Percentiles rank a stretch among this genome's conserved stretches.
These are phyloP conservation scores for Pipistrellus pygmaeus DNA, from an alignment of 2,797 vertebrate genomes.

Conservation along the genomic window DNA sequence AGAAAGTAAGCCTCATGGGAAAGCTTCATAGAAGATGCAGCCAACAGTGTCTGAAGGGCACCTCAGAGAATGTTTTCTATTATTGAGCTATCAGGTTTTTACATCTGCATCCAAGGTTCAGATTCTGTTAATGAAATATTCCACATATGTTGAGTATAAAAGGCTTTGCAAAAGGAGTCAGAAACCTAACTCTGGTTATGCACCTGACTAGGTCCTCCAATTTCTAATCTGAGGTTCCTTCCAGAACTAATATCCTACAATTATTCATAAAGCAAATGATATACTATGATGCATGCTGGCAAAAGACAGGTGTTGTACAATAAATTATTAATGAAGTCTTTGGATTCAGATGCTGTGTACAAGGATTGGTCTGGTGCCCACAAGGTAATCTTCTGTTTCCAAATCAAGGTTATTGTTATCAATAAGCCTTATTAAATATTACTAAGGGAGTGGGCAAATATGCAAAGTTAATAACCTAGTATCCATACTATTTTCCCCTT, in stretches of 20 bases:
- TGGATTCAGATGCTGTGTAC: slow-evolving; percentile 43
- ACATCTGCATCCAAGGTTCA: neutral
- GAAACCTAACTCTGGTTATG: slow-evolving; percentile 20
- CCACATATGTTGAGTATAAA: neutral
- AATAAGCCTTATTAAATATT: slow-evolving; percentile 81
- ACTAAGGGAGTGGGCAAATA: slow-evolving; percentile 65
- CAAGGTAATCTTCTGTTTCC: slow-evolving; percentile 73
- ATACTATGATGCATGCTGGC: slow-evolving; percentile 49
- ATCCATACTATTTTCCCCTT: slow-evolving; percentile 61
- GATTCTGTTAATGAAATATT: slow-evolving; percentile 19
- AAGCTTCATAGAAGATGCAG: neutral
- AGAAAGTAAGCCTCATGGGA: neutral
- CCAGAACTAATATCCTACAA: slow-evolving; percentile 19
- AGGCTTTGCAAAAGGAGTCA: slow-evolving; percentile 39
- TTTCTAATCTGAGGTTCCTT: slow-evolving; percentile 20
- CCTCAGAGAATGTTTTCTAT: neutral
- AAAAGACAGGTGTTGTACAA: slow-evolving; percentile 57
- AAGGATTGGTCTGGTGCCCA: slow-evolving; percentile 56
- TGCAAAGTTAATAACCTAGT: slow-evolving; percentile 58
- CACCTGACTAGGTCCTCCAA: slow-evolving; percentile 17
- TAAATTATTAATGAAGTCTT: slow-evolving; percentile 75
- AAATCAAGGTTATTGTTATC: slow-evolving; percentile 78
- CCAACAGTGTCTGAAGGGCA: slow-evolving; percentile 16
- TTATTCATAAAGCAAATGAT: slow-evolving; percentile 67
- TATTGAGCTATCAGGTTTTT: slow-evolving; percentile 18